These are phyloP conservation scores for Ennomos fuscantarius DNA, from an alignment of 2,888 invertebrate genomes.

Conservation along the genomic window DNA sequence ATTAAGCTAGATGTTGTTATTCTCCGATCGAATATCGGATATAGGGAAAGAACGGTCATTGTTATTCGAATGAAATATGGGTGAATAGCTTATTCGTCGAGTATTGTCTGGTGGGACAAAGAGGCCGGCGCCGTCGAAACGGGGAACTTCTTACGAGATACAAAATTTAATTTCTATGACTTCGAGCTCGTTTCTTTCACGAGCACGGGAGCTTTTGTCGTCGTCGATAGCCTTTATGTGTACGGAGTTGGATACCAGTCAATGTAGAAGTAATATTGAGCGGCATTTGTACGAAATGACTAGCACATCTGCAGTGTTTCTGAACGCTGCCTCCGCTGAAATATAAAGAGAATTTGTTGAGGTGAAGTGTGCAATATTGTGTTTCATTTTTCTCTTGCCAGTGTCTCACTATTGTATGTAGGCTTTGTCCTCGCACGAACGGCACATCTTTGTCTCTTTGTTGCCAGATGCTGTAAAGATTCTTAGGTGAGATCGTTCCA, in stretches of 20 bases:
- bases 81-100: conserved; percentile 60
- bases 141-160: conserved; percentile 66
- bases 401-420: conserved; percentile 40
- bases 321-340: conserved; percentile 46
- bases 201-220: conserved; percentile 63
- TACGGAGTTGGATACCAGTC: conserved; percentile 65
- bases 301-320: conserved; percentile 65
- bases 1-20: conserved; percentile 49
- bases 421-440: conserved; percentile 40
- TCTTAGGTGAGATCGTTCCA: conserved; percentile 21
- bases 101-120: conserved; percentile 72
- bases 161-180: conserved; percentile 77
- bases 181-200: conserved; percentile 64
- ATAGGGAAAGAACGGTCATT: conserved; percentile 69
- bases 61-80: conserved; percentile 75
- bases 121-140: conserved; percentile 54
- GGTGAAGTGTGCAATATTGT: conserved; percentile 61
- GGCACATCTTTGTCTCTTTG: conserved; percentile 34
- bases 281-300: conserved; percentile 70
- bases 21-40: conserved; percentile 65
- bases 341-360: conserved; percentile 65
- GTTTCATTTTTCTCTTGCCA: conserved; percentile 48
- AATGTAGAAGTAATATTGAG: conserved; percentile 69
- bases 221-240: conserved; percentile 69
- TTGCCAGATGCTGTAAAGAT: conserved; percentile 24